A percentile compares a stretch with the other conserved stretches of the same genome.
Evolutionary conservation across 2,888 invertebrate species (phyloP).

Genomic region (Xestobium rufovillosum): DNA sequence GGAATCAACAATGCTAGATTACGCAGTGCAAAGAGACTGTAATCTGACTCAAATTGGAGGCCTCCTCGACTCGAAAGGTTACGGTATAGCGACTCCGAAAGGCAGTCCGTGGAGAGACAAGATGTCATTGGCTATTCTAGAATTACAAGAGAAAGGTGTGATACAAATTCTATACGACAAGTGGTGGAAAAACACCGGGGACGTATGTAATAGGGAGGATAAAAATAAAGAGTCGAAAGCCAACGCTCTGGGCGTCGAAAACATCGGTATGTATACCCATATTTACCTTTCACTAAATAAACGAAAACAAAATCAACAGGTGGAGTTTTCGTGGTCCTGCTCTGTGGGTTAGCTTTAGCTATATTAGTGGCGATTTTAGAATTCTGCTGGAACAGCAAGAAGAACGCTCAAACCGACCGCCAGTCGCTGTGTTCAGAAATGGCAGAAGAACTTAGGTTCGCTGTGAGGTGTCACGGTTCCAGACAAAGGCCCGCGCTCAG

Average conservation of each 20-base stretch:
- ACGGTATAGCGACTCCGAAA: constrained; percentile 95
- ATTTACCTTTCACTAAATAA: too few relatives aligned
- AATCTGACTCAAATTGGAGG: constrained; percentile 97
- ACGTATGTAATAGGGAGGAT: constrained; percentile 80
- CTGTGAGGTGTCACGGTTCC: constrained; percentile 79
- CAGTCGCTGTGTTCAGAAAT: constrained; percentile 92
- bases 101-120: constrained; percentile 96
- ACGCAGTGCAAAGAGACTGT: constrained; percentile 89
- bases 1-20: constrained; percentile 98
- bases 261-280: constrained; percentile 69
- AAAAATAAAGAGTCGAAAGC: constrained; percentile 89
- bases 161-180: constrained; percentile 92
- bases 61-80: constrained; percentile 74
- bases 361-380: constrained; percentile 89
- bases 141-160: constrained; percentile 90
- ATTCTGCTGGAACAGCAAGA: constrained; percentile 91
- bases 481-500: constrained; percentile 73
- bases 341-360: constrained; percentile 85
- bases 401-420: constrained; percentile 73
- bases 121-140: constrained; percentile 88
- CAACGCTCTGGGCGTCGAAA: constrained; percentile 84
- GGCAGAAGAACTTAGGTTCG: constrained; percentile 86
- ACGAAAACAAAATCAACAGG: too few relatives aligned
- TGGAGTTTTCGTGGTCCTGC: constrained; percentile 93
- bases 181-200: constrained; percentile 97